These are phyloP conservation scores for Crocodylus rhombifer DNA, from an alignment of 2,797 vertebrate genomes.

Conservation along the genomic window DNA sequence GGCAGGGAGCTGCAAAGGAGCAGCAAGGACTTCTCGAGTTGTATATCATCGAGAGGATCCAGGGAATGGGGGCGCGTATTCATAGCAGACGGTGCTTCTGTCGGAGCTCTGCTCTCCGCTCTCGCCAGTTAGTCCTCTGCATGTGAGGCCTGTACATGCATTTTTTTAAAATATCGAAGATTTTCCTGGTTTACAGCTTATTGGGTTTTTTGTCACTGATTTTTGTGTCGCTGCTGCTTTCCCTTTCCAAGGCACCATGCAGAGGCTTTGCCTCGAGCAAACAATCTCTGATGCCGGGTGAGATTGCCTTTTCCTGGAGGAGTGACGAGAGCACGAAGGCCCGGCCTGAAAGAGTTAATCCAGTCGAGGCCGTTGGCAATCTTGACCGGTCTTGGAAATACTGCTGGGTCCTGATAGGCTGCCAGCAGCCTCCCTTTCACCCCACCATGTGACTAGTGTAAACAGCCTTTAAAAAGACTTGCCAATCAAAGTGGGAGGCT, in stretches of 20 bases:
- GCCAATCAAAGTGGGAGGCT: slow-evolving; percentile 71
- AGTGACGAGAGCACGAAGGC: rapidly evolving
- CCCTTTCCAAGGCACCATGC: rapidly evolving
- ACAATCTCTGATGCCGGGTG: rapidly evolving
- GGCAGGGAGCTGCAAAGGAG: rapidly evolving
- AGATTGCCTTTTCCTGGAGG: neutral
- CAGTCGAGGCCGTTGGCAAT: slow-evolving; percentile 61
- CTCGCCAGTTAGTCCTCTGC: slow-evolving; percentile 1
- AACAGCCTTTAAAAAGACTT: slow-evolving; percentile 76
- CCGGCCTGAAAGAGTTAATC: neutral
- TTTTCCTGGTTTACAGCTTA: neutral
- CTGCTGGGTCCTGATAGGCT: slow-evolving; percentile 72
- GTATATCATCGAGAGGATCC: neutral
- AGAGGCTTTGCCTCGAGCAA: rapidly evolving
- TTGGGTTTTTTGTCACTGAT: rapidly evolving
- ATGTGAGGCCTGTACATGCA: neutral
- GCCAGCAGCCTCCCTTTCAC: slow-evolving; percentile 63
- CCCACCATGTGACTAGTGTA: slow-evolving; percentile 84
- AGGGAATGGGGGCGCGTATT: neutral
- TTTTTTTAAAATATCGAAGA: neutral
- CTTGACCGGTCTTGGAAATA: slow-evolving; percentile 65
- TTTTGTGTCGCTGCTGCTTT: neutral
- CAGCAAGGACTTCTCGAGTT: neutral
- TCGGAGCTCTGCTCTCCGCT: neutral
- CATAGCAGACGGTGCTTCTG: neutral